phyloP scores from a whole-genome alignment of 2,888 invertebrate species.

The Adelognathus sp. region DNA sequence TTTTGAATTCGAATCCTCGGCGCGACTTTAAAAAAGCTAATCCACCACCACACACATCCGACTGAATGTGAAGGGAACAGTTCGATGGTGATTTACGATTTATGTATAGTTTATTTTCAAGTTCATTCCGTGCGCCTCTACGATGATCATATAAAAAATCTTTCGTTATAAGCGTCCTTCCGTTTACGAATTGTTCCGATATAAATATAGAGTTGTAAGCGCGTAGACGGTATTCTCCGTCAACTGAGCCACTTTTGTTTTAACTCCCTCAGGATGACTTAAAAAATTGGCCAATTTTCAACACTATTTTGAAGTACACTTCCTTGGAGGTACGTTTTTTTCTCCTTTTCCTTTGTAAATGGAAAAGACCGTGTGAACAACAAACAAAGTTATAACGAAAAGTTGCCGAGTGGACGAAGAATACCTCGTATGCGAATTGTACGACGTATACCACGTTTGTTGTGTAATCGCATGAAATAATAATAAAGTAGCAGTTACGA shows the following conservation, averaged over 20 bases:
- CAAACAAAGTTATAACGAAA: too few relatives aligned
- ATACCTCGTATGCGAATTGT: slow-evolving; percentile 48
- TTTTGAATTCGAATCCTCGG: slow-evolving; percentile 16
- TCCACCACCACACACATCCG: not conserved
- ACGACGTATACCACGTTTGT: slow-evolving; percentile 23
- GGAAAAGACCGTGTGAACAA: too few relatives aligned
- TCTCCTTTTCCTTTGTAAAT: too few relatives aligned
- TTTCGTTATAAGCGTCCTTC: not conserved
- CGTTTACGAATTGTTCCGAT: slow-evolving; percentile 16
- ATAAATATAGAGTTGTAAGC: slow-evolving; percentile 19
- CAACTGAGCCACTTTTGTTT: too few relatives aligned
- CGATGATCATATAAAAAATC: slow-evolving; percentile 27
- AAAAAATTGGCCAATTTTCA: too few relatives aligned
- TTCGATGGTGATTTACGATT: slow-evolving; percentile 20
- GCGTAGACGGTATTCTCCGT: too few relatives aligned
- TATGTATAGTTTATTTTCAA: slow-evolving; percentile 28
- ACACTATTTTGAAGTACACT: too few relatives aligned
- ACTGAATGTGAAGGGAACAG: slow-evolving; percentile 40
- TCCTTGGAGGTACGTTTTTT: too few relatives aligned
- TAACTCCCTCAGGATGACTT: too few relatives aligned
- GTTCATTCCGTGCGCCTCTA: slow-evolving; percentile 25
- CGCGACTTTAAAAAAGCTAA: not conserved
- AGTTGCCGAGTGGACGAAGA: too few relatives aligned
- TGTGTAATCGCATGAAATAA: slow-evolving; percentile 39
- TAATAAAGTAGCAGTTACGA: slow-evolving; percentile 38